Evolutionary conservation across 2,888 invertebrate genomes (phyloP), one percentile per base, ranked within the genome.

Genomic region (Meghimatium bilineatum): DNA sequence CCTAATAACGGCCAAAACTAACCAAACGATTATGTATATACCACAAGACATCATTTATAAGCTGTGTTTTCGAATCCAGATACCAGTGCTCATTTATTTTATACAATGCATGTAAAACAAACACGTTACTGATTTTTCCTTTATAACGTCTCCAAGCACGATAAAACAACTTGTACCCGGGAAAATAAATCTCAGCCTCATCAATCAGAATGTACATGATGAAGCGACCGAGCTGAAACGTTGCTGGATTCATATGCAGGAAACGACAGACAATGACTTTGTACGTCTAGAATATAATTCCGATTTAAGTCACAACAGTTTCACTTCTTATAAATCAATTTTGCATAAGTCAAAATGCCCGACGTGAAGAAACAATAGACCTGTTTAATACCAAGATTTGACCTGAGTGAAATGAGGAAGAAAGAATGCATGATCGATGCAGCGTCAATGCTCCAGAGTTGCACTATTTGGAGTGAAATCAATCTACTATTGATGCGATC

Each of bases 281-380:
- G 60, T 60, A 34, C 34, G 74, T 77, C 60, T 63, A 23, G 36
- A 36, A 36, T 63, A 77, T 60, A 63, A 77, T 77, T 38, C 63
- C 76, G 76, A 60, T 60, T 63, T 77, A 34, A 77, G 76, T 63
- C 56, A 34, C 52, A 34, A 52, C 75, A 75, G 56, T 75, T 75
- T 34, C 75, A 34, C 26, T 56, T 52, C 12, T 56, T 17, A 52
- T 75, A 32, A 75, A 75, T 75, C 75, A 75, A 75, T 75, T 75
- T 75, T 20, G 32, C 29, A 52, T 56, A 52, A 56, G 49, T 29
- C 75, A 52, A 75, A 38, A 56, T 29, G 32, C 20, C 75, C 44
- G 32, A 32, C 56, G 56, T 17, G 32, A 14, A 75, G 56, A 56
- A 75, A 75, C 75, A 75, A 75, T 75, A 75, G 75, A 36, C 56